Base-by-base conservation (phyloP, 1,140 invertebrate genomes). In the Charaxes varanes region DNA sequence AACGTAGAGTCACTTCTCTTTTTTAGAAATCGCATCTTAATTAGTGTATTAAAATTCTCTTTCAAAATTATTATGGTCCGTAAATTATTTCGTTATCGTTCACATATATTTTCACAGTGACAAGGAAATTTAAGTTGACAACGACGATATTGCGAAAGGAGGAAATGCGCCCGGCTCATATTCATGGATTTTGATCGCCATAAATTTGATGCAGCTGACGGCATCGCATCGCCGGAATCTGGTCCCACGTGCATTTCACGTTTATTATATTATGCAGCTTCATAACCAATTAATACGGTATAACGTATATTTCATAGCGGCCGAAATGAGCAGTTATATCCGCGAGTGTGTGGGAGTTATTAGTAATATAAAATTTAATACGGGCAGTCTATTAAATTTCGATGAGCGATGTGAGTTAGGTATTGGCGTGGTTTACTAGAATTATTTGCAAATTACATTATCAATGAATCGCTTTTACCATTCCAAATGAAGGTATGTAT, bases 131-230 rank as follows among this genome's bases (percentile, higher is more conserved):
- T n/a, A n/a, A n/a, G n/a, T n/a, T n/a, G n/a, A n/a, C n/a, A n/a
- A n/a, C n/a, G n/a, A n/a, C n/a, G n/a, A n/a, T n/a, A 6, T 18
- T 31, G n/a, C 30, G 26, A 33, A 41, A 24, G 12, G 24, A 28
- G 41, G 30, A 53, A 42, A 34, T 43, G 24, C 10, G 28, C 35
- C 32, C 15, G 43, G 34, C 38, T 31, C 42, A 45, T 44, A 37
- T 44, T 17, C 43, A 30, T 44, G 28, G 31, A 40, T 47, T 54
- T 41, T 41, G 40, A 42, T 43, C 11, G 43, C 32, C 41, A 54
- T 66, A 74, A 66, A 71, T 74, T 62, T 62, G 42, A 31, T 50
- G 57, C 56, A 66, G 62, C 51, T 61, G 58, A 57, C 42, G 56
- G 45, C 34, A 46, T 50, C 45, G 63, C 42, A 50, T 47, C 46